These are phyloP conservation scores for Macaria liturata DNA, from an alignment of 2,888 invertebrate species.

Conservation along the genomic window DNA sequence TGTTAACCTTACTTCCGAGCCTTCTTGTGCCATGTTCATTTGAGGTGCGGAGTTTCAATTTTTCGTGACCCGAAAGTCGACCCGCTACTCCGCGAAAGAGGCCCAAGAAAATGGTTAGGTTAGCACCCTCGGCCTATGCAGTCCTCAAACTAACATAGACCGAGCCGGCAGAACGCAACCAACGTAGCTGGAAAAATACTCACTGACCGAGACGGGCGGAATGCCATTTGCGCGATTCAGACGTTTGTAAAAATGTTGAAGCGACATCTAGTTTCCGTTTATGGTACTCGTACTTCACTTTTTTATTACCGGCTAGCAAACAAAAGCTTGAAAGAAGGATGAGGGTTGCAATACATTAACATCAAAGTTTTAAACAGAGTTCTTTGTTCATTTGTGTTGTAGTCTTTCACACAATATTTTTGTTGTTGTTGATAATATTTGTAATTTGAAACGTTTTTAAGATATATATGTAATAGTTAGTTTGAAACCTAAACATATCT, in stretches of 20 bases:
- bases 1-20: constrained; percentile 1
- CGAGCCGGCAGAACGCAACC: constrained; percentile 87
- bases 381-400: too few species aligned
- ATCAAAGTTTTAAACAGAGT: too few species aligned
- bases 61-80: constrained; percentile 74
- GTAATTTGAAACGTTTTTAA: too few species aligned
- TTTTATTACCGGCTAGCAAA: too few species aligned
- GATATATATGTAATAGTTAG: too few species aligned
- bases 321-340: too few species aligned
- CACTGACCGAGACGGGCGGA: constrained; percentile 11
- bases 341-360: too few species aligned
- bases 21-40: constrained; percentile 9
- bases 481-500: too few species aligned
- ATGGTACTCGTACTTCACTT: too few species aligned
- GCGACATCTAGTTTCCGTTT: constrained; percentile 47
- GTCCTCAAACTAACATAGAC: constrained; percentile 88
- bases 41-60: constrained; percentile 71
- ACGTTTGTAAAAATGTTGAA: constrained; percentile 12
- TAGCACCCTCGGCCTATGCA: constrained; percentile 82
- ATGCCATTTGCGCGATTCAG: constrained; percentile 51
- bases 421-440: too few species aligned
- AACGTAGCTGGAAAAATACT: too few species aligned
- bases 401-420: too few species aligned
- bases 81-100: constrained; percentile 77
- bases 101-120: constrained; percentile 81